Base-by-base conservation (phyloP, 2,888 invertebrate genomes). In the Stegophylla sp. region DNA sequence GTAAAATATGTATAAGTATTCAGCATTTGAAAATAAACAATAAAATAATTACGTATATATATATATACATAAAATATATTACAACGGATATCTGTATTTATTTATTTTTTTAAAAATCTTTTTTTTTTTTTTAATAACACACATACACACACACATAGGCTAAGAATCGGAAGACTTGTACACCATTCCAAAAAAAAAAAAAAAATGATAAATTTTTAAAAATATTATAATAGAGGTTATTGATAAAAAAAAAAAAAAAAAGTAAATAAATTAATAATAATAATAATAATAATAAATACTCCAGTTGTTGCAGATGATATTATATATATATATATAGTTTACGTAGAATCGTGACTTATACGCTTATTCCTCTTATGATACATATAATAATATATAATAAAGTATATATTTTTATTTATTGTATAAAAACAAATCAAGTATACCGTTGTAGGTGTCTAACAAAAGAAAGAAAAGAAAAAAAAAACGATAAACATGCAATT, bases 151-250 rank as follows among this genome's bases (percentile, higher is more conserved):
- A 20, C n/a, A 43, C 41, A 43, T 56, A 56, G 7, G n/a, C n/a
- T 73, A 56, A 76, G 76, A 76, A 76, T 76, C 75, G 75, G 75
- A 75, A 75, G 75, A 76, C 76, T 53, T 41, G 69, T 69, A 63
- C 43, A 77, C 67, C 77, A 23, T 67, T 67, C 77, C 77, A 67
- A 56, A 67, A 66, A 67, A 53, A 17, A 66, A 66, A 66, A n/a
- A n/a, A n/a, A n/a, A n/a, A n/a, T n/a, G n/a, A n/a, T n/a, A n/a
- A n/a, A n/a, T n/a, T n/a, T n/a, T n/a, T n/a, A n/a, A n/a, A n/a
- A n/a, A n/a, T n/a, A n/a, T n/a, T n/a, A n/a, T n/a, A n/a, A n/a
- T n/a, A n/a, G n/a, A n/a, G n/a, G n/a, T n/a, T n/a, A n/a, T n/a
- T n/a, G n/a, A n/a, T n/a, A n/a, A n/a, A n/a, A n/a, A n/a, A n/a